Conservation (phyloP, 2,797 vertebrate genomes). For the Odontamblyopus rebecca region DNA sequence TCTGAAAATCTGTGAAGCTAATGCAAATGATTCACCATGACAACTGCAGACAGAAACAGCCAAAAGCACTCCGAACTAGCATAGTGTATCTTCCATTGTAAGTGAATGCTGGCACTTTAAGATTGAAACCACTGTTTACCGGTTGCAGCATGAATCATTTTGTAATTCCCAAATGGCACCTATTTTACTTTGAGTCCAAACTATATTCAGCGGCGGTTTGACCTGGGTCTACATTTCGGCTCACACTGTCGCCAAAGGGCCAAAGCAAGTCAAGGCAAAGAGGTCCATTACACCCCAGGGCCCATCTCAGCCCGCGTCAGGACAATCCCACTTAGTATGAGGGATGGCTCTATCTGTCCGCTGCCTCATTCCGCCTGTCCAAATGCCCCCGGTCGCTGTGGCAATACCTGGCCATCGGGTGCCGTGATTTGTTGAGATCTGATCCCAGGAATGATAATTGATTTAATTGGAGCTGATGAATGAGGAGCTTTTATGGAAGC, state of each 20-base stretch:
- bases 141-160: constrained; percentile 53
- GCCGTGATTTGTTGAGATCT: constrained; percentile 64
- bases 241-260: constrained; percentile 53
- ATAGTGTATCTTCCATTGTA: constrained; percentile 7
- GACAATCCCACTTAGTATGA: constrained; percentile 76
- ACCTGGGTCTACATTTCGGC: constrained; percentile 57
- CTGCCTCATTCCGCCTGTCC: constrained; percentile 70
- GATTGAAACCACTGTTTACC: constrained; percentile 26
- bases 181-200: constrained; percentile 61
- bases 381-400: constrained; percentile 55
- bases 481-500: constrained; percentile 56
- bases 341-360: constrained; percentile 75
- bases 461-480: constrained; percentile 74
- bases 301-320: constrained; percentile 74
- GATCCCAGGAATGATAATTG: constrained; percentile 69
- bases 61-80: neutral
- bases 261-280: constrained; percentile 76
- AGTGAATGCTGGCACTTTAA: constrained; percentile 28
- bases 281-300: constrained; percentile 69
- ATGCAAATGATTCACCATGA: constrained; percentile 5
- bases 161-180: constrained; percentile 58
- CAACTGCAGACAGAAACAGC: neutral
- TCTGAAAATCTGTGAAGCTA: neutral
- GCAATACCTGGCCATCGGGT: constrained; percentile 58
- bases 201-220: constrained; percentile 60